Evolutionary conservation across 1,140 invertebrate species (phyloP), one percentile per base, ranked within the genome.

Genomic region (Drosophila parabipectinata): DNA sequence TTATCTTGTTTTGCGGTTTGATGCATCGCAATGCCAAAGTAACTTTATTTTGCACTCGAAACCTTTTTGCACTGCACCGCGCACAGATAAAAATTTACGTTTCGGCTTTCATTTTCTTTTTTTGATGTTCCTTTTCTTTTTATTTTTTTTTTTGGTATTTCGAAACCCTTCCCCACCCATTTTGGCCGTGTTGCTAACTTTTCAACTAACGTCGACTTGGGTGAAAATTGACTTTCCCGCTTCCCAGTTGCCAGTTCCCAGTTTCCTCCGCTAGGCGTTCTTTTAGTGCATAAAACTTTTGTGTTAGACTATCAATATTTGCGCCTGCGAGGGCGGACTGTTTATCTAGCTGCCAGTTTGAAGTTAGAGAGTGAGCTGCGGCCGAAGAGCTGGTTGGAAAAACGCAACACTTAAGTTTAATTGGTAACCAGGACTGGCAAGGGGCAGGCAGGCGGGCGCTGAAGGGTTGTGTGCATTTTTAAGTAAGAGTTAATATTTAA

Each of bases 1-100:
- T 90, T 90, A 90, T 90, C 85, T 87, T 90, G 85, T 90, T 90
- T 90, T 90, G 85, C 81, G 85, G 85, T 90, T 84, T 90, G 82
- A 87, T 87, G 82, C 82, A 87, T 87, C 82, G 75, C 82, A 87
- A 72, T 87, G 82, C 78, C 75, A 87, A 87, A 87, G 82, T 87
- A 87, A 87, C 82, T 87, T 87, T 87, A 87, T 87, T 87, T 87
- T 82, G 82, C 82, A 87, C 82, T 87, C 82, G 74, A 87, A 87
- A 87, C 78, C 82, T 87, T 87, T 85, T 87, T 87, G 82, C 81
- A 77, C 68, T 78, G 71, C 76, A 68, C 79, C 71, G 76, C 54
- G 61, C 72, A 59, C 64, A 78, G 83, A 85, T 79, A 84, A 84
- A 84, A 84, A 85, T 85, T 85, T 85, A 85, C 77, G 81, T 80